Evolutionary conservation across 2,888 invertebrate genomes (phyloP), one percentile per base, ranked within the genome.

Genomic region (Andrena marginata): DNA sequence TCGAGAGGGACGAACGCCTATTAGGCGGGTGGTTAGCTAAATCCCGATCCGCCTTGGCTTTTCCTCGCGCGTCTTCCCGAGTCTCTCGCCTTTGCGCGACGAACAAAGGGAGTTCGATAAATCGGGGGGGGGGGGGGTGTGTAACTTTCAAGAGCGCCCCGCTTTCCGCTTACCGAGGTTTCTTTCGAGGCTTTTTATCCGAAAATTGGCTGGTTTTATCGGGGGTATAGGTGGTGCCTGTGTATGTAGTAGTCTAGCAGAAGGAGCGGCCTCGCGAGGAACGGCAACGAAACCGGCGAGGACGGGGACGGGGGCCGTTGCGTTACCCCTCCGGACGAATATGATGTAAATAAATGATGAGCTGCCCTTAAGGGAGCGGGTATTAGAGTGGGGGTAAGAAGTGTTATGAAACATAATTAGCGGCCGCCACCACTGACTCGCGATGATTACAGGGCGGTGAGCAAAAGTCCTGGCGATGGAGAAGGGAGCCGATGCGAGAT

Each of bases 351-450:
- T 94, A 93, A 93, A 94, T 93, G 93, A 93, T 91, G 93, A 94
- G 93, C 91, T 92, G 92, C 92, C 93, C 92, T 92, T 93, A 92
- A 93, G 93, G 93, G 92, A 92, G 92, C 90, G 90, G 92, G 92
- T 90, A 91, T 91, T 90, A 90, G 93, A 80, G 93, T 90, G 92
- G 93, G 94, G 93, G 92, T 93, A 94, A 94, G 94, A 93, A 93
- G 94, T 94, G 94, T 94, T 94, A 94, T 94, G 94, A 94, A 94
- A 94, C 92, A 93, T 94, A 94, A 94, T 94, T 94, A 94, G 94
- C 94, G 92, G 91, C 92, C 93, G 92, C 94, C 93, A 93, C 94
- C 94, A 93, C 94, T 90, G 93, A 92, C 93, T 93, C 93, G 92
- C 94, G 93, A 94, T 94, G 94, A 94, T 94, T 94, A 94, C 93